A percentile compares a stretch with the other conserved stretches of the same genome.
Evolutionary conservation across 2,797 vertebrate genomes (phyloP).

Genomic region (Argyrosomus regius): DNA sequence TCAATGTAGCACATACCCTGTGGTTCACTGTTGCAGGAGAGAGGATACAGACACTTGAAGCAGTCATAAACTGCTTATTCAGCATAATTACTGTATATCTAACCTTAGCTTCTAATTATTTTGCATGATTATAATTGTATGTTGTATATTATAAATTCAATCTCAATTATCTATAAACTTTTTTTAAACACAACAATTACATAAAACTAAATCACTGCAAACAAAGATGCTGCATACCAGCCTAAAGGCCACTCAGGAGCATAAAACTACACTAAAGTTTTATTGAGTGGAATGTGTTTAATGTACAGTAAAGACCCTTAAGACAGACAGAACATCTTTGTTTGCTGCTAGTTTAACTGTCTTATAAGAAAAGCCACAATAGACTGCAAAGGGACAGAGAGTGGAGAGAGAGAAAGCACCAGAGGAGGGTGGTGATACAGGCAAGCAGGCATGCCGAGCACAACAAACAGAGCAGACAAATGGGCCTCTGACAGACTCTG

Average conservation of each 20-base stretch:
- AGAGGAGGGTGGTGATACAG: conserved; percentile 45
- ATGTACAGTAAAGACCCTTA: conserved; percentile 19
- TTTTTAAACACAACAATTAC: background rate
- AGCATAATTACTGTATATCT: background rate
- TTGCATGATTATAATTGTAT: background rate
- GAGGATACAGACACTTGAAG: conserved; percentile 49
- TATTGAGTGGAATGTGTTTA: conserved; percentile 24
- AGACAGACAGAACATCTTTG: conserved; percentile 65
- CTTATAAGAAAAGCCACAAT: conserved; percentile 51
- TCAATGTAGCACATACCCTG: conserved; percentile 99
- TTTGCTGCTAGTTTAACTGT: conserved; percentile 64
- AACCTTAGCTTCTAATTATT: conserved; percentile 9
- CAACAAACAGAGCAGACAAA: conserved; percentile 76
- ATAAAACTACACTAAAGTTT: conserved; percentile 21
- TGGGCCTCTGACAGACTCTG: conserved; percentile 69
- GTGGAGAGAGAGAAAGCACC: conserved; percentile 36
- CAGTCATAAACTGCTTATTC: background rate
- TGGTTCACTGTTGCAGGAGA: conserved; percentile 90
- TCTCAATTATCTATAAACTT: background rate
- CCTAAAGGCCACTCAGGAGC: conserved; percentile 19
- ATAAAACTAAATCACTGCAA: conserved; percentile 44
- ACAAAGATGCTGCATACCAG: conserved; percentile 59
- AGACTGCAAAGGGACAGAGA: conserved; percentile 49
- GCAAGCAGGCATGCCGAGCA: conserved; percentile 66
- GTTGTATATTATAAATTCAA: background rate